These are phyloP conservation scores for Zosterops japonicus DNA, from an alignment of 2,113 vertebrate species.

Conservation along the genomic window DNA sequence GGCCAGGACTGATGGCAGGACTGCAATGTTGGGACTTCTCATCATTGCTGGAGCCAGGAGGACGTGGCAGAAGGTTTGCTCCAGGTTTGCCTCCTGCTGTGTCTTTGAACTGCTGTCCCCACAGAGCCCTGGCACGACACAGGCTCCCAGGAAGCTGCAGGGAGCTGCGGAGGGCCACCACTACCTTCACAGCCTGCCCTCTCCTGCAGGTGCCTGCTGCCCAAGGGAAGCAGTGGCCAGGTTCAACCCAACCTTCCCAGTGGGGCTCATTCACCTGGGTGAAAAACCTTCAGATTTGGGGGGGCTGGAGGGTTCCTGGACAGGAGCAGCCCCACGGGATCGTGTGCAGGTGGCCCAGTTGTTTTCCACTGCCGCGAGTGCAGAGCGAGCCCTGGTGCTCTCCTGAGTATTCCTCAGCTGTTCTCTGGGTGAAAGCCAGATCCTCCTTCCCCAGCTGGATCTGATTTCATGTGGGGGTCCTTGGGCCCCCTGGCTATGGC, in stretches of 20 bases:
- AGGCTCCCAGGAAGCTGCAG: neutral
- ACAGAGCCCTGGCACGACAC: neutral
- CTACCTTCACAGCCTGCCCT: rapidly evolving
- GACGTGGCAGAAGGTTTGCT: neutral
- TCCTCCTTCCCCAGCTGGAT: neutral
- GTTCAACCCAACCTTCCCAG: neutral
- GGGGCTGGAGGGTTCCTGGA: neutral
- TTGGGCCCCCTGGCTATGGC: neutral
- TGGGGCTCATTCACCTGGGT: neutral
- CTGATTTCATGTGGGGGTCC: neutral
- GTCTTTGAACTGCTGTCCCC: neutral
- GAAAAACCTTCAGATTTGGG: rapidly evolving
- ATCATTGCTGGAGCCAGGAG: neutral
- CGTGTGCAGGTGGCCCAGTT: neutral
- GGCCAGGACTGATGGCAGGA: rapidly evolving
- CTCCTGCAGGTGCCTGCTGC: neutral
- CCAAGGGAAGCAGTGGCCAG: neutral
- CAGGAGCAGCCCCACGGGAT: neutral
- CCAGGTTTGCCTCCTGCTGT: neutral
- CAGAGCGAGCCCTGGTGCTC: rapidly evolving
- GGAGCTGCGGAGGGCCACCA: neutral
- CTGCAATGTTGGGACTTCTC: neutral
- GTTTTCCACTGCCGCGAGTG: rapidly evolving
- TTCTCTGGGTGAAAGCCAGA: neutral
- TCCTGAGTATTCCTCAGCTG: neutral